Evolutionary conservation across 1,140 invertebrate genomes (phyloP).

Genomic region (Frieseomelitta varia): DNA sequence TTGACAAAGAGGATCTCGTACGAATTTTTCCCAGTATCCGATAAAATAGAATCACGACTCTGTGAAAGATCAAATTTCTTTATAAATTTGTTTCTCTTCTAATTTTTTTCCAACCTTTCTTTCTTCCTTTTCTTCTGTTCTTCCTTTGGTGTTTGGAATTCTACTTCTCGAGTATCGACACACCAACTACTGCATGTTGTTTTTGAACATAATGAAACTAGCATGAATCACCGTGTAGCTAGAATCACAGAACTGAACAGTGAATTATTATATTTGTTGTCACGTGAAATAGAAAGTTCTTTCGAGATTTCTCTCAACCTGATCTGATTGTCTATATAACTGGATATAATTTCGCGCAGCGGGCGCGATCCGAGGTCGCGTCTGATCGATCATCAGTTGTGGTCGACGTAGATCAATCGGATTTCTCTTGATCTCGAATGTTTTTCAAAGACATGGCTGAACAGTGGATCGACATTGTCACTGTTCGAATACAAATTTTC

Average conservation of each 20-base stretch:
- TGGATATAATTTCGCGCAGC: not conserved
- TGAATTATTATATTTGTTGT: slow-evolving; percentile 7
- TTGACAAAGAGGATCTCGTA: too few relatives aligned
- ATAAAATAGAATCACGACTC: too few relatives aligned
- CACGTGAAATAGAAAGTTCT: slow-evolving; percentile 5
- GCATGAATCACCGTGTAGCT: slow-evolving; percentile 35
- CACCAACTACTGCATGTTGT: slow-evolving; percentile 11
- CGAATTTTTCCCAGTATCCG: too few relatives aligned
- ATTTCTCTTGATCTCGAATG: not conserved
- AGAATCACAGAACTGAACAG: slow-evolving; percentile 11
- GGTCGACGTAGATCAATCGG: slow-evolving; percentile 32
- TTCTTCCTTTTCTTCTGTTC: too few relatives aligned
- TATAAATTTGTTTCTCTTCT: too few relatives aligned
- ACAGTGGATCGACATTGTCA: slow-evolving; percentile 47
- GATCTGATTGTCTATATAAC: not conserved
- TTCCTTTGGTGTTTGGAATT: not conserved
- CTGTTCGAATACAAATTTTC: not conserved
- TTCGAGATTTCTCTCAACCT: not conserved
- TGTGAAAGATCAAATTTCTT: too few relatives aligned
- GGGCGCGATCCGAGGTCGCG: slow-evolving; percentile 36
- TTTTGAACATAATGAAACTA: slow-evolving; percentile 24
- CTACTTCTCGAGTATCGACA: not conserved
- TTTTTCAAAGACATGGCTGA: not conserved
- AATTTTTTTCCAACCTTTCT: not conserved
- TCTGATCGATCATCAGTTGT: slow-evolving; percentile 33